Evolutionary conservation across 1,140 invertebrate species (phyloP).

Genomic region (Drosophila navojoa): DNA sequence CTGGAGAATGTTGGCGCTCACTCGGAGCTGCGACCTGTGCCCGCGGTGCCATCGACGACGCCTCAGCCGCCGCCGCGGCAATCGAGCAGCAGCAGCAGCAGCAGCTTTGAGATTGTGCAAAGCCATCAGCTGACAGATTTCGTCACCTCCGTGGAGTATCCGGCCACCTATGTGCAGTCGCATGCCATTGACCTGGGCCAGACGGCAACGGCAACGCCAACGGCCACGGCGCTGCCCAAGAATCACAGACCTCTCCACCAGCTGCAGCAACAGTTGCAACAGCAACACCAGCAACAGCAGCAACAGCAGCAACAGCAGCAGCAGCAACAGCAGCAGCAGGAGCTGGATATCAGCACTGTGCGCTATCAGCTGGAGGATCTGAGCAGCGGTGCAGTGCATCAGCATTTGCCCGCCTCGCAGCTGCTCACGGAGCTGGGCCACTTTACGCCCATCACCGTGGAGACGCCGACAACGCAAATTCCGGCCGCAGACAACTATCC

Average conservation of each 20-base stretch:
- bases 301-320: conserved; percentile 9
- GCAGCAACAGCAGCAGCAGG: not conserved
- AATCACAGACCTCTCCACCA: conserved; percentile 8
- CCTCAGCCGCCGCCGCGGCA: conserved; percentile 31
- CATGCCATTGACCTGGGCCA: conserved; percentile 85
- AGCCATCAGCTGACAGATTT: conserved; percentile 87
- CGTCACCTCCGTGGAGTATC: conserved; percentile 87
- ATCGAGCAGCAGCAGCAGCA: conserved; percentile 52
- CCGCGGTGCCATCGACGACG: conserved; percentile 31
- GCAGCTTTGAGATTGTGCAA: conserved; percentile 85
- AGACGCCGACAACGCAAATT: conserved; percentile 34
- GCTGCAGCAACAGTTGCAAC: too few species aligned
- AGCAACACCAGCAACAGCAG: conserved; percentile 3
- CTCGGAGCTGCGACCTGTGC: conserved; percentile 67
- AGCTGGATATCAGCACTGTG: conserved; percentile 56
- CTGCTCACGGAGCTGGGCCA: conserved; percentile 73
- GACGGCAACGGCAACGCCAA: not conserved
- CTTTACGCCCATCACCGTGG: conserved; percentile 22
- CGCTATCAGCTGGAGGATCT: conserved; percentile 81
- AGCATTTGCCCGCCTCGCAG: conserved; percentile 74
- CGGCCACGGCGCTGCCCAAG: not conserved
- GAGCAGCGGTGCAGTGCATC: conserved; percentile 62
- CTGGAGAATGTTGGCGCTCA: conserved; percentile 68
- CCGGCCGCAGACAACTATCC: conserved; percentile 84
- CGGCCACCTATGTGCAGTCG: conserved; percentile 86